phyloP scores from a whole-genome alignment of 1,140 invertebrate species.

The Parasteatoda tepidariorum region DNA sequence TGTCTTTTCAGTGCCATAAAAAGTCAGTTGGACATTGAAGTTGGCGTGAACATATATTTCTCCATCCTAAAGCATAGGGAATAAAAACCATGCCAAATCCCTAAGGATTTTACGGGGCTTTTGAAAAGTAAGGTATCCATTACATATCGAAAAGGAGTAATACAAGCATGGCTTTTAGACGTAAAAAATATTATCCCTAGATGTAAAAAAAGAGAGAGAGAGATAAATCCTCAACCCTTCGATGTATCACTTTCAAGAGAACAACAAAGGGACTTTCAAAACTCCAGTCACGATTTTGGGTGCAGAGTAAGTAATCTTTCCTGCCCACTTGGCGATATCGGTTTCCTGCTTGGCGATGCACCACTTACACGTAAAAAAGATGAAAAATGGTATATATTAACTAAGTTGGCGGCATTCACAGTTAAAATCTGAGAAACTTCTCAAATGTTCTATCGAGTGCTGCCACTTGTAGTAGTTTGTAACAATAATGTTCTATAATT shows the following conservation, averaged over 20 bases:
- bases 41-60: neutral
- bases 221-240: constrained; percentile 12
- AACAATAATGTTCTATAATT: too few relatives aligned
- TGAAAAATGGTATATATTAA: constrained; percentile 3
- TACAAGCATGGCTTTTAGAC: constrained; percentile 44
- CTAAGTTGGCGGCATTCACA: too few relatives aligned
- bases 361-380: neutral
- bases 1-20: neutral
- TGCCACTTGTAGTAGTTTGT: too few relatives aligned
- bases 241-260: constrained; percentile 42
- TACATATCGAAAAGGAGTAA: constrained; percentile 36
- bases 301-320: constrained; percentile 40
- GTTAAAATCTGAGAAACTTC: too few relatives aligned
- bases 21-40: neutral
- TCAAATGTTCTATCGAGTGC: too few relatives aligned
- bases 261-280: constrained; percentile 30
- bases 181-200: constrained; percentile 35
- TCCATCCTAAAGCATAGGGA: neutral
- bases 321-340: constrained; percentile 48
- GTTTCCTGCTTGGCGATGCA: constrained; percentile 33
- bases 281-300: constrained; percentile 36
- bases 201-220: constrained; percentile 5
- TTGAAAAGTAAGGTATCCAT: constrained; percentile 19
- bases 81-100: constrained; percentile 5
- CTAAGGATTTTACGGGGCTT: neutral